Evolutionary conservation across 2,888 invertebrate species (phyloP).

Genomic region (Perizoma affinitatum): DNA sequence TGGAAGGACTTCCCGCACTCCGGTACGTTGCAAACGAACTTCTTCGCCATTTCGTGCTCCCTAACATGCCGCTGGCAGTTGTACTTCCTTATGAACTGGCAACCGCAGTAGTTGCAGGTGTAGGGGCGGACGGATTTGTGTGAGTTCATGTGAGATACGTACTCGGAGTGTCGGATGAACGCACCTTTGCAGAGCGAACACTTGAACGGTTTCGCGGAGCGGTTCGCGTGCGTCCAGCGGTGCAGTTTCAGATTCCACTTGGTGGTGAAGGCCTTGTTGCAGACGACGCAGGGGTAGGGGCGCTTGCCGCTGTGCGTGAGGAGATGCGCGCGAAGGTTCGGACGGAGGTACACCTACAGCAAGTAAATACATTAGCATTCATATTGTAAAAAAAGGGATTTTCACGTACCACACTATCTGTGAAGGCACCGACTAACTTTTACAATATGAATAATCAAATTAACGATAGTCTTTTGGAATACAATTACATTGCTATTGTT

Average conservation of each 20-base stretch:
- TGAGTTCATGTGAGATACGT: slow-evolving; percentile 92
- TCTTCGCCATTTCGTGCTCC: slow-evolving; percentile 92
- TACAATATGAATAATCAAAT: too few relatives aligned
- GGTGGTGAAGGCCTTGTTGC: slow-evolving; percentile 93
- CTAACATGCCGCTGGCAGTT: slow-evolving; percentile 93
- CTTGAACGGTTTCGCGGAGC: slow-evolving; percentile 93
- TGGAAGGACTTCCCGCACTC: slow-evolving; percentile 94
- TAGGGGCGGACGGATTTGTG: slow-evolving; percentile 93
- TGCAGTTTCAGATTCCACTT: slow-evolving; percentile 96
- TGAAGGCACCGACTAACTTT: too few relatives aligned
- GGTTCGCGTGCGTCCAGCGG: slow-evolving; percentile 94
- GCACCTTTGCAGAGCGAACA: slow-evolving; percentile 93
- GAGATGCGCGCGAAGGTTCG: slow-evolving; percentile 92
- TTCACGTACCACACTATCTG: too few relatives aligned
- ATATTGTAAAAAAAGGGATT: too few relatives aligned
- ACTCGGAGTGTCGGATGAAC: slow-evolving; percentile 92
- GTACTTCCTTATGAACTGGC: slow-evolving; percentile 94
- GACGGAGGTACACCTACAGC: slow-evolving; percentile 88
- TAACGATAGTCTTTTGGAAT: too few relatives aligned
- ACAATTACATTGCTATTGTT: too few relatives aligned
- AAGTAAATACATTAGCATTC: neutral
- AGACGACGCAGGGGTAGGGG: slow-evolving; percentile 92
- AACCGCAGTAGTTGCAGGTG: slow-evolving; percentile 95
- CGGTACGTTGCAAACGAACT: slow-evolving; percentile 88
- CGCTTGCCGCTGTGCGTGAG: slow-evolving; percentile 90